Percentiles rank a stretch among this genome's conserved stretches.
Conservation (phyloP, 1,140 invertebrate species). For the Luehdorfia chinensis region DNA sequence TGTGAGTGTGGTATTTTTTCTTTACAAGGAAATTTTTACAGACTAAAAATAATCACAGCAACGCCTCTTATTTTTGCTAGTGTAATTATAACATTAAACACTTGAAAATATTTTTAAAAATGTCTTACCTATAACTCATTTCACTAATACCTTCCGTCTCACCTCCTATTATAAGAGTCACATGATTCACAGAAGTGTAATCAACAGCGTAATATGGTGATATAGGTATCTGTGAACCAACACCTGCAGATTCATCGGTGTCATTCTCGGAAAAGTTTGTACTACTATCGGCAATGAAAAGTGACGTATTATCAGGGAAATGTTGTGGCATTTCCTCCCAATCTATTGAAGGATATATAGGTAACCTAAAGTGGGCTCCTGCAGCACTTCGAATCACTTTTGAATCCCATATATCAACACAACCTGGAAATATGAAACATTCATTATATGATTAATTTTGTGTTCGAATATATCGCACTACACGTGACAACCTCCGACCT, state of each 20-base stretch:
- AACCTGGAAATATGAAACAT: slow-evolving; percentile 80
- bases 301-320: slow-evolving; percentile 73
- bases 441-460: no score
- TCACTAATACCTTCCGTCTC: slow-evolving; percentile 91
- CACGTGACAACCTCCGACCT: no score
- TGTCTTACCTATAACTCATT: slow-evolving; percentile 69
- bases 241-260: slow-evolving; percentile 28
- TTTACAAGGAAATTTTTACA: no score
- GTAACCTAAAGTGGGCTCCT: slow-evolving; percentile 90
- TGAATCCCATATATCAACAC: slow-evolving; percentile 91
- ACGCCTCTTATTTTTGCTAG: no score
- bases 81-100: no score
- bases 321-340: slow-evolving; percentile 81
- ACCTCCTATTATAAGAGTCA: slow-evolving; percentile 89
- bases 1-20: no score
- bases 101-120: no score
- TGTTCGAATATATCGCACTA: no score
- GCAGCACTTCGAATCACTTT: slow-evolving; percentile 90
- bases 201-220: slow-evolving; percentile 81
- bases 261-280: slow-evolving; percentile 29
- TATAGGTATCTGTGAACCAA: slow-evolving; percentile 68
- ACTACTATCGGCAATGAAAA: slow-evolving; percentile 87
- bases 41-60: no score
- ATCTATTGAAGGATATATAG: slow-evolving; percentile 79
- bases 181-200: slow-evolving; percentile 73